A percentile compares a stretch with the other conserved stretches of the same genome.
These are phyloP conservation scores for Tympanuchus pallidicinctus DNA, from an alignment of 2,113 vertebrate species.

Conservation along the genomic window DNA sequence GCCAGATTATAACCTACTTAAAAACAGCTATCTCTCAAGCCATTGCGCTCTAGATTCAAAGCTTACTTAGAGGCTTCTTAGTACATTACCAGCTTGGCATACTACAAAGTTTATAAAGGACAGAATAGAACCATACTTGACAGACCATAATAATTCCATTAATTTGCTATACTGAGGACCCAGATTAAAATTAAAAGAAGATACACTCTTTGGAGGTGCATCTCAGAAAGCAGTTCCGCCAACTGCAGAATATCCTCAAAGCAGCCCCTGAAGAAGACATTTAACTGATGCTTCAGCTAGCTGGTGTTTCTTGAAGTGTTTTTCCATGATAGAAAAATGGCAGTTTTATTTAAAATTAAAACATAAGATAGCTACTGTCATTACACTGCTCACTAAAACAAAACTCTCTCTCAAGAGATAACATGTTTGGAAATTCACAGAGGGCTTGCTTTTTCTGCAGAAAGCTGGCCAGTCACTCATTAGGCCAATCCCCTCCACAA, in stretches of 20 bases:
- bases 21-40: constrained; percentile 12
- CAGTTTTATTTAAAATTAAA: neutral
- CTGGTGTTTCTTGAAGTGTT: neutral
- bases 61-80: constrained; percentile 26
- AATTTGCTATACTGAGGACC: neutral
- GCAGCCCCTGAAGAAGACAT: neutral
- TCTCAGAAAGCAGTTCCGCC: neutral
- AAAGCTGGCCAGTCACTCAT: neutral
- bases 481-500: neutral
- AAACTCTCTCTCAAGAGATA: neutral
- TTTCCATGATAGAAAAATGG: neutral
- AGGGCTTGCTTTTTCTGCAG: neutral
- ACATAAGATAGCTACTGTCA: neutral
- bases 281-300: neutral
- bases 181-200: neutral
- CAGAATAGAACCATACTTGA: neutral
- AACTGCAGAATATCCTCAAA: neutral
- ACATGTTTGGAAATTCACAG: neutral
- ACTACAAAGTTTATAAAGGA: neutral
- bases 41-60: constrained; percentile 29
- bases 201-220: neutral
- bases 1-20: constrained; percentile 32
- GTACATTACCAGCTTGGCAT: constrained; percentile 3
- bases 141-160: neutral
- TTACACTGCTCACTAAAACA: neutral